Evolutionary conservation across 2,797 vertebrate genomes (phyloP).

Genomic region (Triplophysa bombifrons): DNA sequence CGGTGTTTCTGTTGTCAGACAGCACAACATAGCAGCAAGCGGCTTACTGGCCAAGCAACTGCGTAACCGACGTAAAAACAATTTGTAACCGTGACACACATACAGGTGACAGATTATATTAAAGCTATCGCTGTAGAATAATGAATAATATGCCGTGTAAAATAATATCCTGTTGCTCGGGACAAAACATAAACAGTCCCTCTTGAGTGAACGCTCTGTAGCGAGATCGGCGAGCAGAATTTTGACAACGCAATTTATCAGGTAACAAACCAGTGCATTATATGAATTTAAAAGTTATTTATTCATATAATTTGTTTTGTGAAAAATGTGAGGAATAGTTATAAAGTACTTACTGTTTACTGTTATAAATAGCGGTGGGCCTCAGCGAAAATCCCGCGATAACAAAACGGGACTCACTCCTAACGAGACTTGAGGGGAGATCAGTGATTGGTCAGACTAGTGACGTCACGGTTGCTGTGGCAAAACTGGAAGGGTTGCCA

Average conservation of each 20-base stretch:
- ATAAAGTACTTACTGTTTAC: constrained; percentile 59
- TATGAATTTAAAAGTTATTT: background rate
- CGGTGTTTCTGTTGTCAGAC: constrained; percentile 43
- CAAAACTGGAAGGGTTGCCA: constrained; percentile 49
- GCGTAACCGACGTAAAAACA: background rate
- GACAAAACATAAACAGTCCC: constrained; percentile 16
- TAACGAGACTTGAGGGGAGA: constrained; percentile 57
- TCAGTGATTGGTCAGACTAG: constrained; percentile 48
- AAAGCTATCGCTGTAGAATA: background rate
- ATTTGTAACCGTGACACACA: background rate
- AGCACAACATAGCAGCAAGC: constrained; percentile 20
- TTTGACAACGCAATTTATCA: background rate
- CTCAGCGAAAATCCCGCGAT: constrained; percentile 61
- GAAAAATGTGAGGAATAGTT: background rate
- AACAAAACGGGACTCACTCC: constrained; percentile 3
- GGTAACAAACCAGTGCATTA: background rate
- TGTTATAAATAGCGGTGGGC: constrained; percentile 52
- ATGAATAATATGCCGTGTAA: background rate
- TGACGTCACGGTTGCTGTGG: constrained; percentile 61
- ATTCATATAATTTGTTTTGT: background rate
- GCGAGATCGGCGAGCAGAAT: background rate
- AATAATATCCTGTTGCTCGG: background rate
- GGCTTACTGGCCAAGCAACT: constrained; percentile 13
- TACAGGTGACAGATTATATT: background rate
- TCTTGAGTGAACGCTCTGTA: constrained; percentile 39